phyloP scores from a whole-genome alignment of 2,888 invertebrate species.

The Melinaea menophilus region DNA sequence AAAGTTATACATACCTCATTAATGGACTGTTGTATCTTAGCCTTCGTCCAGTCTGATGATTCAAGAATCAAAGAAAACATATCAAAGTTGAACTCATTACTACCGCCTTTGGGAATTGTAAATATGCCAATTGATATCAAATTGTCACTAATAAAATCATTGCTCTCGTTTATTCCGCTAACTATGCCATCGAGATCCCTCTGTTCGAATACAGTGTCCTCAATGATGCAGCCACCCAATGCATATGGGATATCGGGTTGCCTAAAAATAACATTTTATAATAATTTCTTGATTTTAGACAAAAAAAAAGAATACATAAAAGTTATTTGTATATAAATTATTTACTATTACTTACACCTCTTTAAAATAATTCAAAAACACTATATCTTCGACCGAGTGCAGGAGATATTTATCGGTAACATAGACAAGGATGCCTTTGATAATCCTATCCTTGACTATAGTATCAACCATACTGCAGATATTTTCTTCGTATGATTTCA shows the following conservation, averaged over 20 bases:
- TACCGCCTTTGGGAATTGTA: constrained; percentile 49
- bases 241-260: constrained; percentile 67
- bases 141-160: constrained; percentile 55
- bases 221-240: constrained; percentile 68
- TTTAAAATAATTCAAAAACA: constrained; percentile 61
- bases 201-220: constrained; percentile 52
- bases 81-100: constrained; percentile 52
- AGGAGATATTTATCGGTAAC: constrained; percentile 66
- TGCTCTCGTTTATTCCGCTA: constrained; percentile 45
- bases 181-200: constrained; percentile 50
- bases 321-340: neutral
- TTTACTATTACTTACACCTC: constrained; percentile 55
- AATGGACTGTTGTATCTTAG: constrained; percentile 54
- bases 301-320: neutral
- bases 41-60: constrained; percentile 56
- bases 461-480: constrained; percentile 48
- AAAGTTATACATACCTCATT: constrained; percentile 49
- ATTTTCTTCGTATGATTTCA: constrained; percentile 45
- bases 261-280: constrained; percentile 46
- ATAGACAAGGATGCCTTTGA: constrained; percentile 64
- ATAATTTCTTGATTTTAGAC: no score
- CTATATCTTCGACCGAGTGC: constrained; percentile 56
- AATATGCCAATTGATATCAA: constrained; percentile 63
- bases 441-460: constrained; percentile 47
- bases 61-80: constrained; percentile 63